A percentile compares a stretch with the other conserved stretches of the same genome.
phyloP scores from a whole-genome alignment of 1,140 invertebrate species.

The Aphaenogaster rudis region DNA sequence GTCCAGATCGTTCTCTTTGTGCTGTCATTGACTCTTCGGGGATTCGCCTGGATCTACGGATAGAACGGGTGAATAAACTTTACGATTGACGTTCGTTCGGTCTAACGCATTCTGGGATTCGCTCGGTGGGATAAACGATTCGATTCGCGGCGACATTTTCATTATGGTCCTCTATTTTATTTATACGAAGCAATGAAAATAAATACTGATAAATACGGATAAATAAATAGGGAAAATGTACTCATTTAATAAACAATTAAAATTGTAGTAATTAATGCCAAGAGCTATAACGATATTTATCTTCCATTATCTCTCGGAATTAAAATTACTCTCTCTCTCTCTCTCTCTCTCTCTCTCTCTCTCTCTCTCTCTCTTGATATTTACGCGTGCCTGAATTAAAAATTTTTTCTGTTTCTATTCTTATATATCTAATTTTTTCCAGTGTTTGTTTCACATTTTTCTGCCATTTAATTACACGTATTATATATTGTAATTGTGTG shows the following conservation, averaged over 20 bases:
- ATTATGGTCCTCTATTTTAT: slow-evolving; percentile 30
- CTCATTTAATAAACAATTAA: not conserved
- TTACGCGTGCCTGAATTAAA: not conserved
- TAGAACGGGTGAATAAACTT: slow-evolving; percentile 82
- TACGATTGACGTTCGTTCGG: slow-evolving; percentile 35
- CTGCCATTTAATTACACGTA: not conserved
- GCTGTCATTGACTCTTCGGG: slow-evolving; percentile 89
- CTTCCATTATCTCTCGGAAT: slow-evolving; percentile 34
- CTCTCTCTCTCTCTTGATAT: not conserved
- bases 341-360: not conserved
- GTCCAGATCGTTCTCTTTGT: slow-evolving; percentile 89
- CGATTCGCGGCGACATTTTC: slow-evolving; percentile 19
- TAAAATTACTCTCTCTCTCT: not conserved
- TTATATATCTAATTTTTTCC: not conserved
- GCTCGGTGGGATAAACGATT: not conserved
- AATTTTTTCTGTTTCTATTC: not conserved
- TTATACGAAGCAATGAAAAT: not conserved
- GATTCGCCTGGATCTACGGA: slow-evolving; percentile 86
- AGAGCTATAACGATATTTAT: slow-evolving; percentile 1
- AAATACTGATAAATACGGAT: not conserved
- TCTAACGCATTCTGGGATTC: slow-evolving; percentile 5
- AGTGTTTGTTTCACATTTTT: not conserved
- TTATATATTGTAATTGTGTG: not conserved
- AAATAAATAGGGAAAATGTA: not conserved
- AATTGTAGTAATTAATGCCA: not conserved